These are phyloP conservation scores for Acropternis orthonyx DNA, from an alignment of 2,797 vertebrate species.

Conservation along the genomic window DNA sequence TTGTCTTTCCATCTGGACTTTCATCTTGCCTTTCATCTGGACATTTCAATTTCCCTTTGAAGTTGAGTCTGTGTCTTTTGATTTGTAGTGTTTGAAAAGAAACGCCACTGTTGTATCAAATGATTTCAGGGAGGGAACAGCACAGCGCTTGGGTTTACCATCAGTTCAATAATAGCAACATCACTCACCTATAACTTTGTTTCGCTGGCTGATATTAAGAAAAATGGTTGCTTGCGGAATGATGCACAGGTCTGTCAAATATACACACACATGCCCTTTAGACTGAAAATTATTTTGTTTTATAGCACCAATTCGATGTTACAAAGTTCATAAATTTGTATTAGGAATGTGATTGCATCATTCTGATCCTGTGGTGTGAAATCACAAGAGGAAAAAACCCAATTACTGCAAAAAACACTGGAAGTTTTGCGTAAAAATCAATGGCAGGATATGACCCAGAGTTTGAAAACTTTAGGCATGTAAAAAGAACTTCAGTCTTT, in stretches of 20 bases:
- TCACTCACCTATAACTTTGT: slow-evolving; percentile 78
- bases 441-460: slow-evolving; percentile 65
- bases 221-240: slow-evolving; percentile 72
- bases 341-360: slow-evolving; percentile 74
- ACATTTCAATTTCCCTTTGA: slow-evolving; percentile 71
- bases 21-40: slow-evolving; percentile 61
- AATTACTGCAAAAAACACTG: slow-evolving; percentile 57
- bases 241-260: slow-evolving; percentile 77
- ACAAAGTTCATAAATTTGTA: slow-evolving; percentile 80
- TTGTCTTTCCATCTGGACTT: slow-evolving; percentile 68
- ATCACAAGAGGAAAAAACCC: slow-evolving; percentile 66
- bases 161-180: slow-evolving; percentile 76
- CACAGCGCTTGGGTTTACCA: slow-evolving; percentile 56
- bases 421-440: slow-evolving; percentile 73
- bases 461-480: slow-evolving; percentile 69
- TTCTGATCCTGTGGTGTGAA: slow-evolving; percentile 32
- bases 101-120: slow-evolving; percentile 58
- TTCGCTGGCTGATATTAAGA: slow-evolving; percentile 79
- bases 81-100: slow-evolving; percentile 61
- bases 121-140: slow-evolving; percentile 72
- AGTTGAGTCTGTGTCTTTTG: slow-evolving; percentile 50
- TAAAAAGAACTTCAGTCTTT: slow-evolving; percentile 71
- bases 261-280: slow-evolving; percentile 72
- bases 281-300: slow-evolving; percentile 77
- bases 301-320: slow-evolving; percentile 70